Evolutionary conservation across 1,140 invertebrate species (phyloP), one percentile per base, ranked within the genome.

Genomic region (fruit fly (Drosophila melanogaster)): DNA sequence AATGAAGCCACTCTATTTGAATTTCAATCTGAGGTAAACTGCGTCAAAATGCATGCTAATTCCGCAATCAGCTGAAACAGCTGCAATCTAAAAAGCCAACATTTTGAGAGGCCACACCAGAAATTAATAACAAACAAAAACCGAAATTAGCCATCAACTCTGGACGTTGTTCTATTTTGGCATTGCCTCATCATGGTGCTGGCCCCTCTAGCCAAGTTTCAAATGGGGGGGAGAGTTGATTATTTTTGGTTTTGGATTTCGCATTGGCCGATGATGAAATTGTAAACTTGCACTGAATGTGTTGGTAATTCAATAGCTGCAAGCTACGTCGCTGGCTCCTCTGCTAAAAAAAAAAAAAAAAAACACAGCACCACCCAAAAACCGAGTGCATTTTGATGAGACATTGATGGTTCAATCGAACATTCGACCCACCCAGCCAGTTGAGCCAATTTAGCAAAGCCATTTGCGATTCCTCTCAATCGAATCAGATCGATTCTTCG

Each of bases 341-440:
- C 11, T 19, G 4, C 35, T 35, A 8, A 30, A 22, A 8, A 30
- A 30, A 30, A 35, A 8, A 30, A 22, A 8, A 30, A 30, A 30
- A 35, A 33, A 22, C 46, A 38, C 17, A 56, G 62, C 40, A 66
- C 66, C 67, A 71, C 67, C 66, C 67, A 71, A 70, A 70, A 44
- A 33, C 43, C 44, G 58, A 64, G 58, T 44, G 35, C 69, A 71
- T 77, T 75, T 84, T 90, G 85, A 90, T 74, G 83, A 89, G 83
- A 87, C 84, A 90, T 90, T 87, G 84, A 87, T 87, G 84, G 84
- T 87, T 87, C 84, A 87, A 87, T 87, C 84, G 60, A 65, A 54
- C 70, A 33, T 65, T 71, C 67, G 54, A 86, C 75, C 83, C 83
- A 86, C 83, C 83, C 83, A 83, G 71, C 62, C 61, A 54, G 83